Evolutionary conservation across 2,113 vertebrate species (phyloP), one percentile per base, ranked within the genome.

Genomic region (Elephas maximus): DNA sequence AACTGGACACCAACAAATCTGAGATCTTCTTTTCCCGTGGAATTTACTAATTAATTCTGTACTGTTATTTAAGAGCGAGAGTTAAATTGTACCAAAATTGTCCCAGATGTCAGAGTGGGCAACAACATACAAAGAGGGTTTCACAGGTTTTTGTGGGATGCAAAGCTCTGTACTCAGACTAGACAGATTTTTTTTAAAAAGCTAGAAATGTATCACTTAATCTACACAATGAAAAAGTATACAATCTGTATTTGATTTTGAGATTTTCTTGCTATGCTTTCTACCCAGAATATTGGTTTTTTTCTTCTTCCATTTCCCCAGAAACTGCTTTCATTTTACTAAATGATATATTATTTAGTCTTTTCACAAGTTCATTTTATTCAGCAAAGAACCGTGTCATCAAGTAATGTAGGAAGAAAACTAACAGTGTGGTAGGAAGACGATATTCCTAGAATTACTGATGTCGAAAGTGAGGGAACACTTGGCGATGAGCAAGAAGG

Each of bases 111-210:
- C 88, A 97, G 88, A 94, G 97, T 53, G 51, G n/a, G 67, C 30
- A 30, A 41, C 33, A 53, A 12, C 18, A 71, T 62, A 28, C 26
- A 96, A 93, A 92, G 98, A 97, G 94, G 82, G 76, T 93, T 92
- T 97, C 97, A 98, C 94, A 98, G 95, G 93, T 62, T 90, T 96
- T 94, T 97, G 97, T 92, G 90, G 92, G 82, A 96, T 81, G 63
- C 95, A 92, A 96, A 97, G 94, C 88, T 91, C 91, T 89, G 57
- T 78, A 95, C 85, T 92, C 41, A 57, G 71, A 96, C 81, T 80
- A 85, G 24, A 69, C 33, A 26, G 48, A 81, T 73, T 78, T 90
- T 90, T 90, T 95, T 94, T 10, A 12, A 97, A 95, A 94, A 92
- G 62, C 57, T 0, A 87, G 0, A 89, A 53, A 97, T 69, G 69